phyloP scores from a whole-genome alignment of 2,888 invertebrate genomes.

The Escarpia spicata region DNA sequence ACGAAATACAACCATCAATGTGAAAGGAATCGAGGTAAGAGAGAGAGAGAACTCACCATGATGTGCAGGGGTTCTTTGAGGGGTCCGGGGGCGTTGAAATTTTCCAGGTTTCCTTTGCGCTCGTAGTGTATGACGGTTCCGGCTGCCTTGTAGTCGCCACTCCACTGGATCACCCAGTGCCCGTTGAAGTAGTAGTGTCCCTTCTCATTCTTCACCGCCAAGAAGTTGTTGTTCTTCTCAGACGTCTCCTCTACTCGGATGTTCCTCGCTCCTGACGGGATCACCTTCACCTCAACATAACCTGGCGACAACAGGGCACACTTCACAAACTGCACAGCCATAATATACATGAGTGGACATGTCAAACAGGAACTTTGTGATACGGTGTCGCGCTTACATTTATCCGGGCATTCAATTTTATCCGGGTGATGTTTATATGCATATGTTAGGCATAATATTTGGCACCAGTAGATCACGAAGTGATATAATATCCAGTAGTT shows the following conservation, averaged over 20 bases:
- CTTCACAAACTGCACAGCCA: neutral
- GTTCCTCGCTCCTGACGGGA: slow-evolving; percentile 83
- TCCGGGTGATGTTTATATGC: too few relatives aligned
- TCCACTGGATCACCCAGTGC: slow-evolving; percentile 74
- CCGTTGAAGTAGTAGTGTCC: slow-evolving; percentile 83
- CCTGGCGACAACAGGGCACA: slow-evolving; percentile 64
- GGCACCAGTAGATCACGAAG: too few relatives aligned
- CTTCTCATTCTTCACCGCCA: slow-evolving; percentile 79
- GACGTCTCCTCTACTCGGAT: slow-evolving; percentile 81
- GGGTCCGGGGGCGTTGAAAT: slow-evolving; percentile 83
- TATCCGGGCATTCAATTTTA: too few relatives aligned
- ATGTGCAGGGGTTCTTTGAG: slow-evolving; percentile 82
- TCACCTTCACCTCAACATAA: slow-evolving; percentile 73
- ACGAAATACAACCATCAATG: too few relatives aligned
- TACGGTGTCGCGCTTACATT: too few relatives aligned
- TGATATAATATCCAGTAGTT: too few relatives aligned
- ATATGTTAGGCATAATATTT: too few relatives aligned
- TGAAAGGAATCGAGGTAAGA: neutral
- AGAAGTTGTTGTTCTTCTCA: slow-evolving; percentile 80
- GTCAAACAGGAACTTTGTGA: too few relatives aligned
- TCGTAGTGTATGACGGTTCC: slow-evolving; percentile 83
- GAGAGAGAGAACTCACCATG: slow-evolving; percentile 73
- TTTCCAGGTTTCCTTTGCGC: slow-evolving; percentile 79
- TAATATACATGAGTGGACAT: too few relatives aligned
- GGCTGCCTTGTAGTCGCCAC: slow-evolving; percentile 84